phyloP scores from a whole-genome alignment of 2,888 invertebrate genomes.

The Acanthosepion lycidas region DNA sequence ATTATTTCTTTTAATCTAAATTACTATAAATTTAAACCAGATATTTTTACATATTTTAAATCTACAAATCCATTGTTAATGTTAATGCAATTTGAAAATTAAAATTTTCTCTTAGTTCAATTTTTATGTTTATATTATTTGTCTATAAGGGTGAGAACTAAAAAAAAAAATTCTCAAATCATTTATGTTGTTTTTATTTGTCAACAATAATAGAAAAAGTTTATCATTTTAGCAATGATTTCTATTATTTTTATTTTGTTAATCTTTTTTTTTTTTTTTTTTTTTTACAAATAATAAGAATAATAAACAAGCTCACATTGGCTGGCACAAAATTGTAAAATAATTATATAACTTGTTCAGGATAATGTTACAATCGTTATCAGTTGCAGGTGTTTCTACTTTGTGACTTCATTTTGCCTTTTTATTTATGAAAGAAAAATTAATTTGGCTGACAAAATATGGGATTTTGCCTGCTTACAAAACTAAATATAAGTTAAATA shows the following conservation, averaged over 20 bases:
- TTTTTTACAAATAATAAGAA: not conserved
- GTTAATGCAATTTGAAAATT: too few relatives aligned
- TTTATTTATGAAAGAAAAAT: slow-evolving; percentile 6
- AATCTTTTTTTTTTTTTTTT: not conserved
- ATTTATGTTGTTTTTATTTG: not conserved
- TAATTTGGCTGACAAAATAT: not conserved
- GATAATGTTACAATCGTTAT: not conserved
- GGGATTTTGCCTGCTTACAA: not conserved
- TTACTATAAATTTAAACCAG: too few relatives aligned
- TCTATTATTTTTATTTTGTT: not conserved
- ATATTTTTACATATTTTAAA: too few relatives aligned
- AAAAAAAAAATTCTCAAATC: not conserved
- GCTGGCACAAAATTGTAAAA: not conserved
- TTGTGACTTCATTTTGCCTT: not conserved
- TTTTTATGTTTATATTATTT: too few relatives aligned
- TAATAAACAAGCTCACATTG: not conserved
- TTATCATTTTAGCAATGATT: not conserved
- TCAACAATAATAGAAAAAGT: not conserved
- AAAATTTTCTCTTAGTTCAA: too few relatives aligned
- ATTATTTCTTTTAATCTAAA: too few relatives aligned
- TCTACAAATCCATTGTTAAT: too few relatives aligned
- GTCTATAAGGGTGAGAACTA: too few relatives aligned
- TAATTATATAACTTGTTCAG: not conserved
- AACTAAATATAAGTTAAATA: not conserved
- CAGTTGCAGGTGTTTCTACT: not conserved